Base-by-base conservation (phyloP, 2,888 invertebrate genomes). In the Bombyx huttoni region DNA sequence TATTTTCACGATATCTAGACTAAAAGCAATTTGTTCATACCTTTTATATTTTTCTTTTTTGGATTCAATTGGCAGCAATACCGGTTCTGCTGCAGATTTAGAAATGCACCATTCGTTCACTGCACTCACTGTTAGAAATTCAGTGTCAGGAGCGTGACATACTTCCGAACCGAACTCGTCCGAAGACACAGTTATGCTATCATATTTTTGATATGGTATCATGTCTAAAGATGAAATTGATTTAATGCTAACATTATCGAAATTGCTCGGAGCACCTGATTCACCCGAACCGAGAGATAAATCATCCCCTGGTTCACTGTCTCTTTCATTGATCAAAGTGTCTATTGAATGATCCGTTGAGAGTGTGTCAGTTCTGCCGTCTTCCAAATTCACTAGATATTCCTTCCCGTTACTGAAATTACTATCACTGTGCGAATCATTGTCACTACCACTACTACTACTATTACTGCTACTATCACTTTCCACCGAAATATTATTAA, bases 21-120 rank as follows among this genome's bases (percentile, higher is more conserved):
- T 62, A 65, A 66, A 73, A 68, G 62, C 67, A 58, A 67, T 75
- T 68, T 75, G 71, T 76, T 66, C 84, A 84, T 75, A 89, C 89
- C 89, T 87, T 75, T 84, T 75, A 78, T 88, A 88, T 73, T 89
- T 89, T 68, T 88, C 88, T 75, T 85, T 86, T 78, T 89, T 88
- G 40, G 83, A 76, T 79, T 87, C 84, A 62, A 81, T 78, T 55
- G 81, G 84, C 64, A 86, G 66, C 64, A 82, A 73, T 68, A 80
- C 75, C 67, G 85, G 81, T 71, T 81, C 80, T 57, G 68, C 80
- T 57, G 68, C 64, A 53, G 84, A 79, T 70, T 83, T 81, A 61
- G 84, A 75, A 61, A 87, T 76, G 73, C 87, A 87, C 85, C 87
- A 89, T 68, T 87, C 87, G 70, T 88, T 88, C 71, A 88, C 86